These are phyloP conservation scores for Ophiodon elongatus DNA, from an alignment of 2,113 vertebrate species.

Conservation along the genomic window DNA sequence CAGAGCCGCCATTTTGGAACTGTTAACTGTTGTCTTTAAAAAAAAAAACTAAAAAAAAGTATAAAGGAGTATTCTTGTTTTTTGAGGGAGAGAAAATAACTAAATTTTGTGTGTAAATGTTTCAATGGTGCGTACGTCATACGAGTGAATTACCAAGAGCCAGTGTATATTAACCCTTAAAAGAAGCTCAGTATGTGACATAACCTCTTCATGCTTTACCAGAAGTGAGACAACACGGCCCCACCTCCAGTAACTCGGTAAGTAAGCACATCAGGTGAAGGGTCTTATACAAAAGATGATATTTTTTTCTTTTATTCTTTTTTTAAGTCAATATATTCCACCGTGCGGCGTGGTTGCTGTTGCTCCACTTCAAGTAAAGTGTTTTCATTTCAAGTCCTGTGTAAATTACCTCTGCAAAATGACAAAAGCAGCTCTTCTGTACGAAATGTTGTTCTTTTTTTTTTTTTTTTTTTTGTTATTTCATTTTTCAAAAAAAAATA, in stretches of 20 bases:
- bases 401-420: conserved; percentile 95
- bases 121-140: conserved; percentile 80
- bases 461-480: conserved; percentile 86
- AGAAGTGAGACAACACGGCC: conserved; percentile 51
- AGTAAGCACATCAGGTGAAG: neutral
- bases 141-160: conserved; percentile 80
- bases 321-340: neutral
- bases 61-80: conserved; percentile 72
- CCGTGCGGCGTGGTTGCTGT: conserved; percentile 34
- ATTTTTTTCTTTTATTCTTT: neutral
- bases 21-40: conserved; percentile 85
- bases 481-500: conserved; percentile 95
- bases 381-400: conserved; percentile 83
- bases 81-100: conserved; percentile 65
- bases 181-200: conserved; percentile 82
- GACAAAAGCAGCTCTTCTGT: conserved; percentile 91
- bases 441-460: conserved; percentile 85
- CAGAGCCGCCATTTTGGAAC: conserved; percentile 88
- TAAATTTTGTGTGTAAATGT: conserved; percentile 81
- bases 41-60: too few species aligned
- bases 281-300: neutral
- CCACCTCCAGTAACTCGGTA: neutral
- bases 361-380: conserved; percentile 67
- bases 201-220: conserved; percentile 68
- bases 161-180: conserved; percentile 81